Base-by-base conservation (phyloP, 2,113 vertebrate genomes). In the Haemorhous mexicanus region DNA sequence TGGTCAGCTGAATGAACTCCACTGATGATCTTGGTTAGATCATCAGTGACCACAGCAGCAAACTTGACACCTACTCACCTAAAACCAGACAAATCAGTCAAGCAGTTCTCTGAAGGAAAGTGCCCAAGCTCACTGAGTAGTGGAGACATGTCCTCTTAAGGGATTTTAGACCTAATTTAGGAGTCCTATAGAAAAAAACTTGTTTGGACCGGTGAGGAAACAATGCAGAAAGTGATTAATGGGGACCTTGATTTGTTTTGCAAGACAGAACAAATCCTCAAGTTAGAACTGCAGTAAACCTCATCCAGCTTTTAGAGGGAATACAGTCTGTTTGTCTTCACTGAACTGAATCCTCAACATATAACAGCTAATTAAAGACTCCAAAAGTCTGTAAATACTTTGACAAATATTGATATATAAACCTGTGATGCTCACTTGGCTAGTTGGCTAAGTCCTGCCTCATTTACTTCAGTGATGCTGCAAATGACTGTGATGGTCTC, bases 311-410 rank as follows among this genome's bases (percentile, higher is more conserved):
- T 90, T 87, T 89, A 58, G 90, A 91, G 53, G 59, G 28, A 91
- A 83, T 79, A 75, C 61, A 90, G 86, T 35, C 43, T 90, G 67
- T 90, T 94, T 85, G 92, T 84, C 68, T 93, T 96, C 96, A 90
- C 52, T 89, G 93, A 95, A 90, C 86, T 78, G 76, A 89, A 97
- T 93, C 94, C 61, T 93, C 52, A 90, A 44, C 43, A 86, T 75
- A 47, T 39, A 92, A 74, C 69, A 93, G 79, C 76, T 94, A 96
- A 97, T 96, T 96, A 95, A 94, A 81, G 87, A 75, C 49, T 90
- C 64, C 68, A 78, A 32, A 96, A 93, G 68, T 78, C 94, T 95
- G 79, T 84, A 90, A 95, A 95, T 95, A 89, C 68, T 92, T 84
- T 68, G 89, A 93, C 17, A 16, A 93, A 93, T 93, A 90, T 84